Evolutionary conservation across 1,140 invertebrate species (phyloP).

Genomic region (Drosophila ananassae): DNA sequence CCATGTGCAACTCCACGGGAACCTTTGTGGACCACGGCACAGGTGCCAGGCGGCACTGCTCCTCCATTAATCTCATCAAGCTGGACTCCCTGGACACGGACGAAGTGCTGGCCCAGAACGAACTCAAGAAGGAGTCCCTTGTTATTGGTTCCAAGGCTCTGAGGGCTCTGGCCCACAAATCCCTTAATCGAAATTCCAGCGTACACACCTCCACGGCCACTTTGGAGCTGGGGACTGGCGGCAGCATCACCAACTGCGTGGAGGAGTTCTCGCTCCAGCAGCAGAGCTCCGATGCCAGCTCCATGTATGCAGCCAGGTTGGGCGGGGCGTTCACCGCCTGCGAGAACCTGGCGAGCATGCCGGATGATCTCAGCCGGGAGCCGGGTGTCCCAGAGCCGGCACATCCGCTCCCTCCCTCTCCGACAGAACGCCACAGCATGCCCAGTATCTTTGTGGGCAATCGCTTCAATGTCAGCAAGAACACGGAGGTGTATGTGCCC

Average conservation of each 20-base stretch:
- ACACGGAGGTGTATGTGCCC: conserved; percentile 86
- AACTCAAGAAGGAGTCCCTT: conserved; percentile 76
- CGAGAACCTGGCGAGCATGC: conserved; percentile 87
- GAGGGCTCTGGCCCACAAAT: conserved; percentile 68
- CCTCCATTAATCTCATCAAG: conserved; percentile 78
- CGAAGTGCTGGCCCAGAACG: conserved; percentile 45
- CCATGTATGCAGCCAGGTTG: conserved; percentile 84
- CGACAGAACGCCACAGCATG: conserved; percentile 82
- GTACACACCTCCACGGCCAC: conserved; percentile 85
- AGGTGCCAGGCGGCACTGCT: conserved; percentile 46
- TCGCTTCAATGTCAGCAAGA: conserved; percentile 85
- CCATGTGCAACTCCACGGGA: conserved; percentile 74
- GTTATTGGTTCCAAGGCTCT: conserved; percentile 74
- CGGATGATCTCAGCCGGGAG: conserved; percentile 83
- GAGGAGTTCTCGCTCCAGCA: conserved; percentile 58
- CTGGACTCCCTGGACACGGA: conserved; percentile 59
- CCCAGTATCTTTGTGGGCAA: conserved; percentile 86
- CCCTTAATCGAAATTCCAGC: conserved; percentile 72
- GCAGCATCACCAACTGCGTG: conserved; percentile 59
- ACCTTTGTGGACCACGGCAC: conserved; percentile 85
- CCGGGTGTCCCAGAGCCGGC: conserved; percentile 9
- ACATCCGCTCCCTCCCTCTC: conserved; percentile 34
- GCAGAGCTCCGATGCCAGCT: conserved; percentile 87
- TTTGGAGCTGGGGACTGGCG: conserved; percentile 75
- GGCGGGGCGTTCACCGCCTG: conserved; percentile 86